phyloP scores from a whole-genome alignment of 2,888 invertebrate species.

The Noctua pronuba region DNA sequence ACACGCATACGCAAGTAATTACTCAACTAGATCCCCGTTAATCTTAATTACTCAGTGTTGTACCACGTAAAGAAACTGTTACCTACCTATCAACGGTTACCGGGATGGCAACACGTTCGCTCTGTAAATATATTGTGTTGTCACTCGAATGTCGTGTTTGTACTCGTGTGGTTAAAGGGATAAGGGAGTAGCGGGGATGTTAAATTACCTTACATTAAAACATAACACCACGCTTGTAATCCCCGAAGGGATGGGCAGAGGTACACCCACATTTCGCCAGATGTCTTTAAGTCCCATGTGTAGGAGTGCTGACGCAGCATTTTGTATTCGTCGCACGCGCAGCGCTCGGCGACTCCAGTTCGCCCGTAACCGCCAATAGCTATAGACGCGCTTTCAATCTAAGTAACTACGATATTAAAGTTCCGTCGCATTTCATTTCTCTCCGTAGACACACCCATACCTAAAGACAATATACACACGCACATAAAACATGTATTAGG shows the following conservation, averaged over 20 bases:
- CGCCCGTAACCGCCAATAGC: too few relatives aligned
- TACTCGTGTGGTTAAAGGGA: background rate
- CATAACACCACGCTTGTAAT: background rate
- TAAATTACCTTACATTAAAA: background rate
- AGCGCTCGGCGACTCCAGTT: too few relatives aligned
- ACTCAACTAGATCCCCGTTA: conserved; percentile 47
- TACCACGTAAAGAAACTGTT: conserved; percentile 41
- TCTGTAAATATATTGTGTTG: conserved; percentile 58
- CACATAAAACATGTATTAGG: too few relatives aligned
- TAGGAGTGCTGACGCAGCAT: too few relatives aligned
- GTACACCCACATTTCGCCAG: too few relatives aligned
- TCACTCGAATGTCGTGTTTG: conserved; percentile 53
- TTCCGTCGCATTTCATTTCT: too few relatives aligned
- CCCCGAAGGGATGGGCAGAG: rapidly evolving
- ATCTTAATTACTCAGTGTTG: conserved; percentile 50
- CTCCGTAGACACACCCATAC: too few relatives aligned
- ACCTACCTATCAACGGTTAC: conserved; percentile 39
- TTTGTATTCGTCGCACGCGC: too few relatives aligned
- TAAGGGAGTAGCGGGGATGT: background rate
- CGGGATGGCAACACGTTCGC: conserved; percentile 37
- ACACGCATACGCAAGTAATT: conserved; percentile 29
- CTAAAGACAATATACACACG: too few relatives aligned
- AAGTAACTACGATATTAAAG: too few relatives aligned
- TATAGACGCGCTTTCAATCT: too few relatives aligned
- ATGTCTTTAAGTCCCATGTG: too few relatives aligned